Conservation (phyloP, 1,140 invertebrate species). For the Trachymyrmex cornetzi region DNA sequence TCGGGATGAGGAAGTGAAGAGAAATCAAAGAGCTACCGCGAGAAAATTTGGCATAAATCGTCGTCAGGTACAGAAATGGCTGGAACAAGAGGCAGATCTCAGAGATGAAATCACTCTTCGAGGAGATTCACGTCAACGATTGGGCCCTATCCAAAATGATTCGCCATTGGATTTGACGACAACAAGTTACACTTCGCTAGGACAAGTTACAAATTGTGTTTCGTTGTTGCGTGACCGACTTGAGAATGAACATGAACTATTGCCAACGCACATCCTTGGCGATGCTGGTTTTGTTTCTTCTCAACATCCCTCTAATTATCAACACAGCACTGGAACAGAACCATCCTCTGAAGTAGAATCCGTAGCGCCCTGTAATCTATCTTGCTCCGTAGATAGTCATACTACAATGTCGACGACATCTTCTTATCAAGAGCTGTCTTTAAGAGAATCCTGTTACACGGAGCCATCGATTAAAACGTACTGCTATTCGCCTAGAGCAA, state of each 20-base stretch:
- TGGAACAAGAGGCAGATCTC: conserved; percentile 87
- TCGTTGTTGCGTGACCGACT: conserved; percentile 48
- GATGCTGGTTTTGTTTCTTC: conserved; percentile 62
- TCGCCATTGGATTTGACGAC: conserved; percentile 86
- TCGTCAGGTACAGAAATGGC: conserved; percentile 90
- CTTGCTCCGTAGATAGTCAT: conserved; percentile 77
- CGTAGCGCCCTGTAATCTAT: conserved; percentile 48
- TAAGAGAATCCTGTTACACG: conserved; percentile 67
- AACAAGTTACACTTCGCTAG: conserved; percentile 50
- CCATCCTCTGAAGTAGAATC: conserved; percentile 62
- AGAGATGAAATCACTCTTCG: conserved; percentile 82
- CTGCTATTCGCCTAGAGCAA: conserved; percentile 79
- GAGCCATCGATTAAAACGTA: conserved; percentile 68
- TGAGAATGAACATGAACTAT: conserved; percentile 70
- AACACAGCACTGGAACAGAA: conserved; percentile 11
- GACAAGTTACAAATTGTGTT: conserved; percentile 14
- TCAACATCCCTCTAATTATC: conserved; percentile 40
- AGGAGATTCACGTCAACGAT: conserved; percentile 82
- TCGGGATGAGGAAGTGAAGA: conserved; percentile 86
- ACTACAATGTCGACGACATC: conserved; percentile 36
- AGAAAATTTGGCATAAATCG: conserved; percentile 89
- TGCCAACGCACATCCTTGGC: conserved; percentile 67
- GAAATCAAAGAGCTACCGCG: conserved; percentile 89
- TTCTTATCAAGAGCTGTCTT: conserved; percentile 69
- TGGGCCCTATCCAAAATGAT: conserved; percentile 80